Base-by-base conservation (phyloP, 2,888 invertebrate species). In the Eupithecia vulgata region DNA sequence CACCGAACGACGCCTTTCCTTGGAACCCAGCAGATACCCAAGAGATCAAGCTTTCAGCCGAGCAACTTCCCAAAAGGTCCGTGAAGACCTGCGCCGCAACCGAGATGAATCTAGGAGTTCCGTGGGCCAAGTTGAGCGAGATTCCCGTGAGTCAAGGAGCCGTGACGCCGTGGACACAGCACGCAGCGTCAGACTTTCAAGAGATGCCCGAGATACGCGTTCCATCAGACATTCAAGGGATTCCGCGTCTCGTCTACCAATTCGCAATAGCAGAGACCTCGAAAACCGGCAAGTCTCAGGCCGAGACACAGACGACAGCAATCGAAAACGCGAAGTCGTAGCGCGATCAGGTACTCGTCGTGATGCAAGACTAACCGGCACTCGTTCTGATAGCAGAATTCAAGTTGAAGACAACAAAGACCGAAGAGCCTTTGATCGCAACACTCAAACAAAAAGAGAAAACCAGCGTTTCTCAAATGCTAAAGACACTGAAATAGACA, bases 41-140 rank as follows among this genome's bases (percentile, higher is more conserved):
- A 70, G 64, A n/a, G 59, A 75, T 17, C 77, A 73, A 34, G 71
- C 74, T 40, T 74, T 71, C 48, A 73, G 70, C 64, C 37, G 71
- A 15, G 72, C 64, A 42, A 45, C 30, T 52, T 57, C 34, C 67
- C 68, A 75, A 34, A 69, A 70, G 62, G 57, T 52, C 61, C 76
- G 74, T 62, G 68, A 75, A 42, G 67, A 65, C 13, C 65, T 67
- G 34, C 71, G 40, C 52, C 77, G 73, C 34, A 62, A 72, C 35
- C 71, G 65, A 37, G 72, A 71, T 70, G 74, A 70, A 52, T 67
- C 67, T 70, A 71, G 72, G 71, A 57, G 67, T 76, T 52, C 71
- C 59, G 59, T 70, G 68, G 75, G 13, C 45, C 69, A 71, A 67
- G 70, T 76, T 73, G 71, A 76, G 64, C 76, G 79, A 66, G 37